These are phyloP conservation scores for Idaea straminata DNA, from an alignment of 2,888 invertebrate species.

Conservation along the genomic window DNA sequence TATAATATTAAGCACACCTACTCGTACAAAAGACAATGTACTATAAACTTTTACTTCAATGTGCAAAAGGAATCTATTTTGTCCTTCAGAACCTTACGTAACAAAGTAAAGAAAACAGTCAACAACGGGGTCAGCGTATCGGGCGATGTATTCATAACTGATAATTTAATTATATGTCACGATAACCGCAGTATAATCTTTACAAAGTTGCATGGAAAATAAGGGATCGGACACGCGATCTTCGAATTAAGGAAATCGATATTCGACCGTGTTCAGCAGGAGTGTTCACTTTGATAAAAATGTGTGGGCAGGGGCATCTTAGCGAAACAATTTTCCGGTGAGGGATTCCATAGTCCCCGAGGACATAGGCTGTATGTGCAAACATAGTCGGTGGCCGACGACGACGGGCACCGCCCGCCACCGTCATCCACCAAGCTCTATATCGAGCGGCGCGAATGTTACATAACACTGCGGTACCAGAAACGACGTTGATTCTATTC, in stretches of 20 bases:
- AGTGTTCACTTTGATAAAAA: conserved; percentile 11
- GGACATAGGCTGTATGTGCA: conserved; percentile 42
- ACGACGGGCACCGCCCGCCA: conserved; percentile 43
- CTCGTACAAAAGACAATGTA: neutral
- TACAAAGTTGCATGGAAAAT: neutral
- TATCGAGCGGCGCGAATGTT: conserved; percentile 65
- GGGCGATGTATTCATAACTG: neutral
- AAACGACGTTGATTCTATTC: conserved; percentile 48
- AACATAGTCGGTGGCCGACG: conserved; percentile 42
- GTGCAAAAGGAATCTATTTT: neutral
- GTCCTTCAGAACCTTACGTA: neutral
- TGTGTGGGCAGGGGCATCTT: conserved; percentile 10
- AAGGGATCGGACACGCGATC: conserved; percentile 16
- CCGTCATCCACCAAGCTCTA: conserved; percentile 36
- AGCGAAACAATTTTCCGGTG: conserved; percentile 43
- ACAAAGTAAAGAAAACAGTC: neutral
- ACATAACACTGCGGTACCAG: conserved; percentile 73
- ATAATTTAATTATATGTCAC: too few species aligned
- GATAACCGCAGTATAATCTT: neutral
- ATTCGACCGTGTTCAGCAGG: neutral
- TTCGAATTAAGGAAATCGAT: conserved; percentile 15
- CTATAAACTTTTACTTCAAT: too few species aligned
- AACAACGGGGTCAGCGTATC: neutral
- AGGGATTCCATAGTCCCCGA: conserved; percentile 37
- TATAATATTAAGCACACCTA: neutral